phyloP scores from a whole-genome alignment of 2,113 vertebrate species.

The Antigone vipio region DNA sequence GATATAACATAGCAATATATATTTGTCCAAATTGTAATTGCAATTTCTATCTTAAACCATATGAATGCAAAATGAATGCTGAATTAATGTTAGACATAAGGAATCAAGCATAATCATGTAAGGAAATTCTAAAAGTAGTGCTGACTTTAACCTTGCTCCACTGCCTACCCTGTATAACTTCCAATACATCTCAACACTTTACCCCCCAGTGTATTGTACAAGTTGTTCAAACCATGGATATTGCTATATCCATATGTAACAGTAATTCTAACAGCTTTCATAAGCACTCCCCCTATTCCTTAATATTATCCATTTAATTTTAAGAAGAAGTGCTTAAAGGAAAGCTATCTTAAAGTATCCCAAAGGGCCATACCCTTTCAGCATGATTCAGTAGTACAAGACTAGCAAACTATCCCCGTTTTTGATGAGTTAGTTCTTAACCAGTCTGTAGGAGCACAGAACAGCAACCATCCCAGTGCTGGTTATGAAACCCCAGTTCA shows the following conservation, averaged over 20 bases:
- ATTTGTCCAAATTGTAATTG: neutral
- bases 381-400: neutral
- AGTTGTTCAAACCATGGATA: neutral
- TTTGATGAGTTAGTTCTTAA: neutral
- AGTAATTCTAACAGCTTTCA: neutral
- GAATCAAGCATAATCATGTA: neutral
- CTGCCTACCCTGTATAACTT: neutral
- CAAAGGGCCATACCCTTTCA: neutral
- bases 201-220: neutral
- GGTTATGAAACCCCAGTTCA: neutral
- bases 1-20: neutral
- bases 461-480: neutral
- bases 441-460: neutral
- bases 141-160: neutral
- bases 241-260: accelerated
- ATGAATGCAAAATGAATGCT: neutral
- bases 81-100: neutral
- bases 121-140: neutral
- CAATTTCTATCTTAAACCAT: neutral
- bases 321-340: neutral
- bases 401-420: neutral
- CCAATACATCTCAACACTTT: neutral
- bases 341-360: neutral
- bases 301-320: neutral
- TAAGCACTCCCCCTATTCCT: accelerated